Base-by-base conservation (phyloP, 2,888 invertebrate genomes). In the Erebia palarica region DNA sequence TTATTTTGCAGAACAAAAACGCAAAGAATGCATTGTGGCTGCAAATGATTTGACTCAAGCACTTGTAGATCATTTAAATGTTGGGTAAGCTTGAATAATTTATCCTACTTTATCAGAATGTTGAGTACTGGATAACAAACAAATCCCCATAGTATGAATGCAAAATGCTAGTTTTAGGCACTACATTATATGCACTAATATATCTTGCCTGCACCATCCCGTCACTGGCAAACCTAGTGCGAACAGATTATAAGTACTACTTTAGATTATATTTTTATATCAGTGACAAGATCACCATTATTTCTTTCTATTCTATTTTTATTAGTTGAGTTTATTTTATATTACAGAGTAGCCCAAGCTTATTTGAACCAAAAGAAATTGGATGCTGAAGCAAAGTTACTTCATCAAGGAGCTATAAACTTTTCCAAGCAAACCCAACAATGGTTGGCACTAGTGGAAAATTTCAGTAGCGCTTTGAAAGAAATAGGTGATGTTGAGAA, bases 401-500 rank as follows among this genome's bases (percentile, higher is more conserved):
- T 99, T 65, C 99, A 99, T 82, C 96, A 96, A 74, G 99, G 98
- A 82, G 98, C 99, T 8, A 96, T 97, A 7, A 98, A 98, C 84
- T 98, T 99, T 93, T 96, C 98, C 0, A 98, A 98, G 89, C 99
- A 99, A 88, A 99, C 99, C 0, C 97, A 98, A 77, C 98, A 99
- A 81, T 99, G 99, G 99, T 91, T 99, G n/a, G 96, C 96, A 75
- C 94, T 99, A 66, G 97, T 98, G 0, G 97, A 98, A 86, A 96
- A 96, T 74, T 97, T 98, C 81, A 97, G 97, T 80, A 96, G 97
- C 82, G 96, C 97, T 0, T 91, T 98, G 1, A 97, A 99, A 94
- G 99, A 99, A 94, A 96, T 99, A 69, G 99, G 99, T 0, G 99
- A 99, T 94, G 99, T 99, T 1, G 99, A 99, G 86, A 99, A 99